These are phyloP conservation scores for Lophura swinhoii DNA, from an alignment of 2,797 vertebrate species.

Conservation along the genomic window DNA sequence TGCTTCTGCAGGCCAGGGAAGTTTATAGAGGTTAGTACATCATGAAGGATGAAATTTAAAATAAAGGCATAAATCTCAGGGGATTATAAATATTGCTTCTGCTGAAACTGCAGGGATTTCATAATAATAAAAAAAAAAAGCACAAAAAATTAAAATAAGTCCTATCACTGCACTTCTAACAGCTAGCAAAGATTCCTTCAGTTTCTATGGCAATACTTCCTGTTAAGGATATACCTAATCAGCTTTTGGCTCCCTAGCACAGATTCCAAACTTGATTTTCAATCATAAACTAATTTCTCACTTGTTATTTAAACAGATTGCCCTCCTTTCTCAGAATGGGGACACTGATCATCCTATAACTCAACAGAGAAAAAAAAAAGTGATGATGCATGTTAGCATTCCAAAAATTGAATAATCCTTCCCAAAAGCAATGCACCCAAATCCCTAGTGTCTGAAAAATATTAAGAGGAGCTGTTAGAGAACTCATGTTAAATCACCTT, in stretches of 20 bases:
- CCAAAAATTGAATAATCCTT: conserved; percentile 24
- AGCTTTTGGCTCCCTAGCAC: conserved; percentile 42
- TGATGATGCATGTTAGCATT: background rate
- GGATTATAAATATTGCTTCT: conserved; percentile 68
- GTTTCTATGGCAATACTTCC: conserved; percentile 71
- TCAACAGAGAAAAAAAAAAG: background rate
- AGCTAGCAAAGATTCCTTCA: conserved; percentile 44
- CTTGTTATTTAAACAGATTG: conserved; percentile 53
- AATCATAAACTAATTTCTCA: conserved; percentile 59
- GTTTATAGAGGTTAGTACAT: conserved; percentile 59
- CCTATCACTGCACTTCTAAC: conserved; percentile 11
- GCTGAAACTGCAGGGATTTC: conserved; percentile 36
- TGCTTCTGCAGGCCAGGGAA: conserved; percentile 40
- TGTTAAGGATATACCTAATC: conserved; percentile 44
- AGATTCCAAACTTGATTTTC: conserved; percentile 49
- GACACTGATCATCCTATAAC: conserved; percentile 29
- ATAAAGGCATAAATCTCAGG: conserved; percentile 63
- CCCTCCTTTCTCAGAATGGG: conserved; percentile 47
- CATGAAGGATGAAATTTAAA: conserved; percentile 70
- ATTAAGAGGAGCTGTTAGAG: background rate
- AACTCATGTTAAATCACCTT: conserved; percentile 6
- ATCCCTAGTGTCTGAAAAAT: conserved; percentile 7
- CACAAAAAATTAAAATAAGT: background rate
- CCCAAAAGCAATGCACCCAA: conserved; percentile 4
- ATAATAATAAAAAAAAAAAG: conserved; percentile 54